Base-by-base conservation (phyloP, 2,113 vertebrate genomes). In the Prunella fulvescens region DNA sequence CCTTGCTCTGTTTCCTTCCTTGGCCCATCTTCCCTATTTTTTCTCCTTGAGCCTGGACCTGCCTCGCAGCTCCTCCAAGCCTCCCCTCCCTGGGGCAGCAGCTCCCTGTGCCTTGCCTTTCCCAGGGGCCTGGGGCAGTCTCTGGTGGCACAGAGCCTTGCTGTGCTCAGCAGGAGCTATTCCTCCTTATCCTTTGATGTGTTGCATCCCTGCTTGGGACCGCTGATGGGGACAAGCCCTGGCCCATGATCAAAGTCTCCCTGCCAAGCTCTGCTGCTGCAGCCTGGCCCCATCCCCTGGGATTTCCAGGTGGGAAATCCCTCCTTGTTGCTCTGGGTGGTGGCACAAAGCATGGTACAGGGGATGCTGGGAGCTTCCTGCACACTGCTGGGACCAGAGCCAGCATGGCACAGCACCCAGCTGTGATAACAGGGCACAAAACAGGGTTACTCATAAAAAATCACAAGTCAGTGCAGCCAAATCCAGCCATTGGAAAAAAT, bases 131-230 rank as follows among this genome's bases (percentile, higher is more conserved):
- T 23, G 50, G 4, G 50, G 50, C 58, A 56, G 39, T 23, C 65
- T 96, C 56, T 37, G 0, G 2, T 85, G 85, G 96, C 74, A 47
- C 0, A 0, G 74, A 96, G 72, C 62, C 91, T 29, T 90, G 91
- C 91, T 91, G 86, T 5, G 54, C 93, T 95, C 86, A 92, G 94
- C 93, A 86, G 74, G n/a, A 94, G 66, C 69, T 64, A 45, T 14
- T 90, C 56, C 54, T 76, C 62, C 69, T 37, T 80, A 26, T 62
- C 62, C 82, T 96, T 95, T 92, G 93, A 95, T 93, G 96, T 95
- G 58, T 35, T 35, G 58, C 50, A 12, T 86, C 54, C 76, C 37
- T 2, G 12, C 80, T 77, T 40, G 45, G 71, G 67, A 86, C 62
- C 0, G 45, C 62, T 88, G 76, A 12, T 77, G 76, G 76, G 76